Conservation (phyloP, 2,113 vertebrate genomes). For the Apeltes quadracus region DNA sequence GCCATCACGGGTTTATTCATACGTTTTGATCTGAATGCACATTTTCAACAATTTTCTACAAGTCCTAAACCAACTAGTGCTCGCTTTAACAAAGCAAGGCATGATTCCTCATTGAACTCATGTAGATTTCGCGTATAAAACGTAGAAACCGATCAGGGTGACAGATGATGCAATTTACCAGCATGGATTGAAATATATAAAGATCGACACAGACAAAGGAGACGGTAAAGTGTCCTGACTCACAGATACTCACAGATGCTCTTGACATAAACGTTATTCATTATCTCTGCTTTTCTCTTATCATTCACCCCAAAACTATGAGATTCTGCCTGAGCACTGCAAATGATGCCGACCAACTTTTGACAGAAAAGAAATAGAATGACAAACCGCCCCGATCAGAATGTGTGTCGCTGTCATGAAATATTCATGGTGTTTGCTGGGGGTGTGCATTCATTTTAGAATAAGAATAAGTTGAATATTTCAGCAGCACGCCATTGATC, state of each 20-base stretch:
- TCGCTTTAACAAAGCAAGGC: neutral
- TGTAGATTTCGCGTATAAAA: neutral
- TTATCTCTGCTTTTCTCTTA: neutral
- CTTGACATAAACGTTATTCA: conserved; percentile 1
- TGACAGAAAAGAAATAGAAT: neutral
- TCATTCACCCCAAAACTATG: conserved; percentile 1
- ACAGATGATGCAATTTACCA: neutral
- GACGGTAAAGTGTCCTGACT: neutral
- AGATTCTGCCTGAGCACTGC: neutral
- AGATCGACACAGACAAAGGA: neutral
- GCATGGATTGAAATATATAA: neutral
- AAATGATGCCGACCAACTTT: conserved; percentile 15
- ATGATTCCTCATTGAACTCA: no score
- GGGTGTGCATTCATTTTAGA: conserved; percentile 34
- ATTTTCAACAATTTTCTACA: neutral
- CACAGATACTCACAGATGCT: no score
- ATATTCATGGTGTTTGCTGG: conserved; percentile 40
- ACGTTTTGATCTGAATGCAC: neutral
- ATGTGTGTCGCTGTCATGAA: conserved; percentile 35
- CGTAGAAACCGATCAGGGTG: neutral
- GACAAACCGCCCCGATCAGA: conserved; percentile 10
- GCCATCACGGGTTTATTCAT: neutral
- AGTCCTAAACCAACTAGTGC: neutral
- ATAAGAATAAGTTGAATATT: conserved; percentile 42
- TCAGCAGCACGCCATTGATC: conserved; percentile 48